Conservation (phyloP, 2,888 invertebrate genomes). For the Abrostola tripartita region DNA sequence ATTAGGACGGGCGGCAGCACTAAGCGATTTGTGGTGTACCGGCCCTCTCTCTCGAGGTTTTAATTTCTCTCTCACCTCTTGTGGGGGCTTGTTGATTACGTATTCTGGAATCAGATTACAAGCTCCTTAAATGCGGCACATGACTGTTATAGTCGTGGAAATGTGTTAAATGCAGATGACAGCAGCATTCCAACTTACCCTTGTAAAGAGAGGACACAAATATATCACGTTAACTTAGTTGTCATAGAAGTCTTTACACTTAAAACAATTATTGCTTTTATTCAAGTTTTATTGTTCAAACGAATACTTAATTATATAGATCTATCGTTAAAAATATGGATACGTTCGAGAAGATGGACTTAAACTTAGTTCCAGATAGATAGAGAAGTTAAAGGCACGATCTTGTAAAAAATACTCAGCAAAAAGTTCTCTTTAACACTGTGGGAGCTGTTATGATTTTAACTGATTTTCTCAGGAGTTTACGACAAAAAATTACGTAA, state of each 20-base stretch:
- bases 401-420: conserved; percentile 34
- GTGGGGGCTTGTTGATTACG: conserved; percentile 71
- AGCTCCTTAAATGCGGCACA: conserved; percentile 33
- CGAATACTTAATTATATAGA: neutral
- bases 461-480: conserved; percentile 22
- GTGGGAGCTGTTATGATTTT: conserved; percentile 22
- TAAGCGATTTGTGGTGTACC: conserved; percentile 89
- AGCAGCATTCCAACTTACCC: neutral
- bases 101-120: conserved; percentile 63
- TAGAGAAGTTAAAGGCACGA: conserved; percentile 27
- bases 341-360: conserved; percentile 7
- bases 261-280: no score
- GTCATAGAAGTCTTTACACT: no score
- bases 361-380: conserved; percentile 30
- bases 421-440: conserved; percentile 29
- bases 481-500: conserved; percentile 22
- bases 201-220: neutral
- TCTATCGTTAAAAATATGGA: conserved; percentile 6
- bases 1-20: conserved; percentile 86
- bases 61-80: conserved; percentile 82
- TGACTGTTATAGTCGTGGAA: conserved; percentile 21
- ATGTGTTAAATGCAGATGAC: conserved; percentile 13
- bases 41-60: conserved; percentile 82
- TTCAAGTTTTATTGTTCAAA: neutral
- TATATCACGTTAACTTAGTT: no score